These are phyloP conservation scores for Dromococcyx pavoninus DNA, from an alignment of 2,797 vertebrate species.

Conservation along the genomic window DNA sequence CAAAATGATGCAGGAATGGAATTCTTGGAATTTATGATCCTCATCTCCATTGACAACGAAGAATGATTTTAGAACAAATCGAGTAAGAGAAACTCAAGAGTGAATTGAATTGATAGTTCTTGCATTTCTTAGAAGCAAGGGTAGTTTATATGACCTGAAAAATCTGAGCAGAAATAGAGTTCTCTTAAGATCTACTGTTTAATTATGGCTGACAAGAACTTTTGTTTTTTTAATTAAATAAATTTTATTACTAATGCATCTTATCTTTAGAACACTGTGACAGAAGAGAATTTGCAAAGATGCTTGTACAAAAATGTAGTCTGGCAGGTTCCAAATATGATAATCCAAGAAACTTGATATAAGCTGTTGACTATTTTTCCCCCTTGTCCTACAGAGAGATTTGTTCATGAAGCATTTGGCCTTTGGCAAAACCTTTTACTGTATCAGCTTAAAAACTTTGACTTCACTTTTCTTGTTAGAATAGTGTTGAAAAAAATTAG, in stretches of 20 bases:
- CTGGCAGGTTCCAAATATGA: neutral
- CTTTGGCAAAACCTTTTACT: neutral
- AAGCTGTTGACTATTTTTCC: neutral
- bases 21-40: neutral
- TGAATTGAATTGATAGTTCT: neutral
- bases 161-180: constrained; percentile 28
- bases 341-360: neutral
- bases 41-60: neutral
- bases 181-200: constrained; percentile 11
- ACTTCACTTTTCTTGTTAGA: neutral
- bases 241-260: constrained; percentile 12
- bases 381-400: neutral
- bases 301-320: neutral
- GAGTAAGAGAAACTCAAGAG: neutral
- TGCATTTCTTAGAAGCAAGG: neutral
- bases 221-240: constrained; percentile 59
- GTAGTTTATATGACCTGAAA: neutral
- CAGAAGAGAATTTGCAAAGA: constrained; percentile 7
- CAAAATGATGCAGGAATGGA: neutral
- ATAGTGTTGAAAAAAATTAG: neutral
- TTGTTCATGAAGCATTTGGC: neutral
- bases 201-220: constrained; percentile 40
- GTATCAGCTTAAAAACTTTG: neutral
- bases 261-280: constrained; percentile 20
- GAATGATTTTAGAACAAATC: neutral